These are phyloP conservation scores for Molossus alvarezi DNA, from an alignment of 2,797 vertebrate species.

Conservation along the genomic window DNA sequence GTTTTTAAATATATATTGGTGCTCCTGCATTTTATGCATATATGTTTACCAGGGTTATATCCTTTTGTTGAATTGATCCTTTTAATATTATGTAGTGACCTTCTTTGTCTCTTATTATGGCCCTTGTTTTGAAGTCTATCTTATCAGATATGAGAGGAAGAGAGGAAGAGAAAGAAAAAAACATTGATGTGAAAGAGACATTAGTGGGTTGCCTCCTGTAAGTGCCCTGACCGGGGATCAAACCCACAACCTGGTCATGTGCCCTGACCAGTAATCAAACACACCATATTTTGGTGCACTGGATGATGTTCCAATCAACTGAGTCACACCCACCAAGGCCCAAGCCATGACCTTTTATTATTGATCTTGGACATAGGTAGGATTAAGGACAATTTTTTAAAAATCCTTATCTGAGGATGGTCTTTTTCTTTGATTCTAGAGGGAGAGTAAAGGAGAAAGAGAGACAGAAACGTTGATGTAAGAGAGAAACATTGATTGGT, in stretches of 20 bases:
- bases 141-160: neutral
- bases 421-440: neutral
- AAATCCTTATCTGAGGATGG: neutral
- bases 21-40: no score
- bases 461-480: neutral
- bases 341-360: constrained; percentile 69
- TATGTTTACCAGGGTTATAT: no score
- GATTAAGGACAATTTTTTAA: constrained; percentile 68
- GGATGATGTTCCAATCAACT: neutral
- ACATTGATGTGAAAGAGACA: neutral
- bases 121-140: no score
- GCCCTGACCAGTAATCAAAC: neutral
- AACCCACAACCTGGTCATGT: neutral
- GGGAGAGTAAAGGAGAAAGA: neutral
- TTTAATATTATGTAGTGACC: no score
- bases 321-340: neutral
- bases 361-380: constrained; percentile 64
- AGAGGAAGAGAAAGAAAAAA: no score
- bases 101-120: no score
- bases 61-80: no score
- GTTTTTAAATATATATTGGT: no score
- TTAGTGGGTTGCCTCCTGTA: no score
- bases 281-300: neutral
- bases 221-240: neutral
- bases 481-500: neutral